Evolutionary conservation across 1,140 invertebrate species (phyloP).

Genomic region (Oncopeltus fasciatus): DNA sequence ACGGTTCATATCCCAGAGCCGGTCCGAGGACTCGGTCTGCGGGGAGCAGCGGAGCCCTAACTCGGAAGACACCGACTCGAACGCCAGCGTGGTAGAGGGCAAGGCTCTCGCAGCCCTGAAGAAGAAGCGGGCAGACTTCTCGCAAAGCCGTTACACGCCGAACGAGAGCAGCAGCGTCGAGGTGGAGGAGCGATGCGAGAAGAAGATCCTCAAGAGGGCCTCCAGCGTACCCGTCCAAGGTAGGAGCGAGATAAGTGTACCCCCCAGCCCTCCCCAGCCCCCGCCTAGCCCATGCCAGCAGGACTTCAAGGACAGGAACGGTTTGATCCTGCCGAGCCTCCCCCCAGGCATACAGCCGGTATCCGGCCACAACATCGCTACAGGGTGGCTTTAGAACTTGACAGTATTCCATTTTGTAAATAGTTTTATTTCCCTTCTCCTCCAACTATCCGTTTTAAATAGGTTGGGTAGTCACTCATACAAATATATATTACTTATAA

Average conservation of each 20-base stretch:
- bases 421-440: too few species aligned
- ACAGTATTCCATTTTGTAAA: too few species aligned
- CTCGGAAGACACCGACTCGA: slow-evolving; percentile 32
- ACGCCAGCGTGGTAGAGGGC: slow-evolving; percentile 27
- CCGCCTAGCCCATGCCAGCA: too few species aligned
- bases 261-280: slow-evolving; percentile 10
- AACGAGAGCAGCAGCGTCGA: slow-evolving; percentile 33
- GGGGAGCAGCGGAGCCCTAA: slow-evolving; percentile 20
- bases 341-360: slow-evolving; percentile 46
- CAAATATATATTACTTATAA: too few species aligned
- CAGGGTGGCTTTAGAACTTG: slow-evolving; percentile 46
- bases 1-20: slow-evolving; percentile 52
- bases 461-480: too few species aligned
- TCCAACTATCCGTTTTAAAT: too few species aligned
- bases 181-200: slow-evolving; percentile 25
- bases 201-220: slow-evolving; percentile 38
- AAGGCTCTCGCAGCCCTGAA: slow-evolving; percentile 49
- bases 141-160: slow-evolving; percentile 51
- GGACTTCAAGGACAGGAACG: slow-evolving; percentile 30
- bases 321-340: slow-evolving; percentile 35
- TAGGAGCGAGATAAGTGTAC: slow-evolving; percentile 15
- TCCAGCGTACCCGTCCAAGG: slow-evolving; percentile 35
- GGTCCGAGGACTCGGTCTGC: slow-evolving; percentile 72
- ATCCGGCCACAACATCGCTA: slow-evolving; percentile 42
- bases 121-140: slow-evolving; percentile 64